These are phyloP conservation scores for Drosophila lutescens DNA, from an alignment of 2,888 invertebrate genomes.

Conservation along the genomic window DNA sequence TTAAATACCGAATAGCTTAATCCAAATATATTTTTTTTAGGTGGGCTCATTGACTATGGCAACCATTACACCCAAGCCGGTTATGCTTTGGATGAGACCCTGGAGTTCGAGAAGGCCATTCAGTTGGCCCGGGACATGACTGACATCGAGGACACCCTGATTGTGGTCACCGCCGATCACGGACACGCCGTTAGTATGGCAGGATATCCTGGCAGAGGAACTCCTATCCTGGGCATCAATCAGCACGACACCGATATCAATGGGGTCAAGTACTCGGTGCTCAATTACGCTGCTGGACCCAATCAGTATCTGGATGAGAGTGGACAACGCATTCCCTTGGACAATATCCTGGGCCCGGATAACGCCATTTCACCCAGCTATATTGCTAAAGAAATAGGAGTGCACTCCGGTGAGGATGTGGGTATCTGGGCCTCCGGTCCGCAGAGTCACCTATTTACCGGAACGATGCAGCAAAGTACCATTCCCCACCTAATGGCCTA, in stretches of 20 bases:
- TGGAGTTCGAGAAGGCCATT: constrained; percentile 90
- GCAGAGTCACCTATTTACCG: constrained; percentile 91
- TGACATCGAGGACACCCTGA: constrained; percentile 89
- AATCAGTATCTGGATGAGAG: constrained; percentile 66
- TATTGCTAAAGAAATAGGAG: constrained; percentile 85
- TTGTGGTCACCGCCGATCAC: constrained; percentile 92
- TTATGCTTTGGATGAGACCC: constrained; percentile 90
- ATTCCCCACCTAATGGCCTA: constrained; percentile 91
- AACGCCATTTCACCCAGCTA: constrained; percentile 68
- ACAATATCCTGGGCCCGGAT: constrained; percentile 42
- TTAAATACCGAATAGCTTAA: background rate
- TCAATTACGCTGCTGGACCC: constrained; percentile 91
- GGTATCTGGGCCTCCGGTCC: constrained; percentile 91
- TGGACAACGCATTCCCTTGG: constrained; percentile 70
- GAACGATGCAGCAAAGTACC: constrained; percentile 90
- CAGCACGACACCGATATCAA: constrained; percentile 62
- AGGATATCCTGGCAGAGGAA: constrained; percentile 88
- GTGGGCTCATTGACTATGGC: constrained; percentile 90
- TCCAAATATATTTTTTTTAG: constrained; percentile 62
- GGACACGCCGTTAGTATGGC: constrained; percentile 90
- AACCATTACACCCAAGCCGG: constrained; percentile 89
- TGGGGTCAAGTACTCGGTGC: constrained; percentile 86
- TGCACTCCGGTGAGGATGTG: constrained; percentile 92
- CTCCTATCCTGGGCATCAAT: constrained; percentile 85
- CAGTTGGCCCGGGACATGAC: constrained; percentile 87